Conservation (phyloP, 1,140 invertebrate genomes). For the Drosophila triauraria region DNA sequence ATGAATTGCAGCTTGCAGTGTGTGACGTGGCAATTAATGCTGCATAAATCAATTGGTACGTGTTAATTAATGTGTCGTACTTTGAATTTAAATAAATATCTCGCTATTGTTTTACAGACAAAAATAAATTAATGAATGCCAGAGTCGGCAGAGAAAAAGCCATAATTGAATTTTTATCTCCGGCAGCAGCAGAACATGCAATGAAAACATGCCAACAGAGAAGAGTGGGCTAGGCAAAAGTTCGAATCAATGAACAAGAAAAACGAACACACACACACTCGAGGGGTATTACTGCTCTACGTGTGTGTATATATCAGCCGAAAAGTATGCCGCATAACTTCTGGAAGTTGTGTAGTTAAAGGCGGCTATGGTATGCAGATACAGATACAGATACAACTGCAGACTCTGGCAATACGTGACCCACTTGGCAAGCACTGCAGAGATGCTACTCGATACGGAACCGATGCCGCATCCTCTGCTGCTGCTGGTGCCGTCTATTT, state of each 20-base stretch:
- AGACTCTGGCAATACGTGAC: conserved; percentile 60
- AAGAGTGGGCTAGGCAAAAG: conserved; percentile 39
- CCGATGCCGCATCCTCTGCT: conserved; percentile 35
- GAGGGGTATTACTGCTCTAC: neutral
- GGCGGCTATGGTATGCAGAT: conserved; percentile 42
- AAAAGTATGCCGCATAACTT: conserved; percentile 71
- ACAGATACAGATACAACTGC: conserved; percentile 11
- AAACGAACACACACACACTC: conserved; percentile 54
- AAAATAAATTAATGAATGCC: conserved; percentile 24
- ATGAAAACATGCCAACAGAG: conserved; percentile 44
- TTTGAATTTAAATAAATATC: conserved; percentile 39
- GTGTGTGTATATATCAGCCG: conserved; percentile 37
- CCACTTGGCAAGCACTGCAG: conserved; percentile 70
- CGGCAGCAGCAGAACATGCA: conserved; percentile 42
- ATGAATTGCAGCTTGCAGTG: conserved; percentile 54
- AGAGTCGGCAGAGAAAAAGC: conserved; percentile 35
- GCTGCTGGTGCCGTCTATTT: conserved; percentile 37
- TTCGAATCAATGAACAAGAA: conserved; percentile 77
- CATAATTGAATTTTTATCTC: conserved; percentile 78
- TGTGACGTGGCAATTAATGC: conserved; percentile 58
- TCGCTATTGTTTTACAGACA: conserved; percentile 6
- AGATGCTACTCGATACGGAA: conserved; percentile 28
- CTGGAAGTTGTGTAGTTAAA: conserved; percentile 26
- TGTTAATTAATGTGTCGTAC: conserved; percentile 63
- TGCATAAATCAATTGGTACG: conserved; percentile 64